phyloP scores from a whole-genome alignment of 2,888 invertebrate species.

The Notodonta ziczac region DNA sequence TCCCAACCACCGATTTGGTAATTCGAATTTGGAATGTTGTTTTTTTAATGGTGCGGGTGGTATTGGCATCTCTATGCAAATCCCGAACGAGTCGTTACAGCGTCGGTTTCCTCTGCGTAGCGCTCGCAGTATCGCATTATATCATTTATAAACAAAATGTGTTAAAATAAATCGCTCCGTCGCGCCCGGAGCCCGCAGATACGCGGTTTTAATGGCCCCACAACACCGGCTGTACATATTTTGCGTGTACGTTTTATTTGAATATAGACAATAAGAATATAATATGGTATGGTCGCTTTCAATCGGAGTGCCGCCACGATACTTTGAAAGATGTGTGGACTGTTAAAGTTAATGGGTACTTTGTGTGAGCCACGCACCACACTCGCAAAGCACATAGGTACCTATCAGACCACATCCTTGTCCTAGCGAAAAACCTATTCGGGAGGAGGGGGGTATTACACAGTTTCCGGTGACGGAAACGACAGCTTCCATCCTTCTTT shows the following conservation, averaged over 20 bases:
- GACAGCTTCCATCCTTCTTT: too few relatives aligned
- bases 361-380: too few relatives aligned
- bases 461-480: too few relatives aligned
- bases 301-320: not conserved
- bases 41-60: slow-evolving; percentile 6
- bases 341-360: too few relatives aligned
- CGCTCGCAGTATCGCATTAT: slow-evolving; percentile 80
- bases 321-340: too few relatives aligned
- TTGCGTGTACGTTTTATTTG: slow-evolving; percentile 40
- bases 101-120: slow-evolving; percentile 68
- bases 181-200: slow-evolving; percentile 73
- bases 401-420: too few relatives aligned
- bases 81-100: slow-evolving; percentile 61
- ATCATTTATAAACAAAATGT: slow-evolving; percentile 85
- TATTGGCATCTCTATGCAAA: slow-evolving; percentile 55
- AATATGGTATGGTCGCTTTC: not conserved
- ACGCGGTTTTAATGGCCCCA: slow-evolving; percentile 62
- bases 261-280: slow-evolving; percentile 17
- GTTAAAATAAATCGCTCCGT: slow-evolving; percentile 82
- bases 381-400: too few relatives aligned
- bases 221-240: slow-evolving; percentile 45
- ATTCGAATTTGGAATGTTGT: too few relatives aligned
- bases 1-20: too few relatives aligned
- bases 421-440: too few relatives aligned
- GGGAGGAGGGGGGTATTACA: too few relatives aligned